A percentile compares a stretch with the other conserved stretches of the same genome.
Conservation (phyloP, 2,797 vertebrate genomes). For the Pachyuromys duprasi region DNA sequence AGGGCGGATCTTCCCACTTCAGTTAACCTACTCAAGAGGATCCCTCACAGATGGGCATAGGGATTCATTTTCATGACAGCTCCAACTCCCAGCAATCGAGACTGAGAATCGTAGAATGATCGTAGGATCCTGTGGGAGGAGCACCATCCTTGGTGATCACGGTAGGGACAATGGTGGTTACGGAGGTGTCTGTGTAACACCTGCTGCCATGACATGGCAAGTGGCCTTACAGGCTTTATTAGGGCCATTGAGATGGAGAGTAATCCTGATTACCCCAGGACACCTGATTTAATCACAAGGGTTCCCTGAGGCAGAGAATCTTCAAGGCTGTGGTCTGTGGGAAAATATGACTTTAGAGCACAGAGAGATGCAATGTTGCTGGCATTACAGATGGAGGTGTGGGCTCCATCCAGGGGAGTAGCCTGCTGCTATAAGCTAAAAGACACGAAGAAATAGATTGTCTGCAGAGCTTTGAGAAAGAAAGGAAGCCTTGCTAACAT, state of each 20-base stretch:
- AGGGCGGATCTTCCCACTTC: not conserved
- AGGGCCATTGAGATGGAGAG: not conserved
- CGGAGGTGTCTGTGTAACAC: not conserved
- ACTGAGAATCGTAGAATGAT: not conserved
- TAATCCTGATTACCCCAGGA: not conserved
- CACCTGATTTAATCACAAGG: not conserved
- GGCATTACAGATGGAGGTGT: not conserved
- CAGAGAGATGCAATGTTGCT: not conserved
- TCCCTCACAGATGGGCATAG: not conserved
- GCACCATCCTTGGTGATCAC: not conserved
- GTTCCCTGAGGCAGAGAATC: not conserved
- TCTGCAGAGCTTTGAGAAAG: not conserved
- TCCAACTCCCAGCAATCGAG: not conserved
- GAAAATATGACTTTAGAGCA: not conserved
- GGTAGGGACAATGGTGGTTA: not conserved
- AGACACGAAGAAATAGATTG: not conserved
- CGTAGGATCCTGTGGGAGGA: not conserved
- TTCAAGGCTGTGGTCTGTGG: not conserved
- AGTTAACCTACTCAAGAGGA: not conserved
- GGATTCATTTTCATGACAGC: not conserved
- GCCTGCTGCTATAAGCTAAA: not conserved
- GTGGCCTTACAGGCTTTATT: not conserved
- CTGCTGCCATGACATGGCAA: not conserved
- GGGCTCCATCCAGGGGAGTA: not conserved
- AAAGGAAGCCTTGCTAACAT: not conserved